Base-by-base conservation (phyloP, 2,797 vertebrate species). In the Sphenodon punctatus region DNA sequence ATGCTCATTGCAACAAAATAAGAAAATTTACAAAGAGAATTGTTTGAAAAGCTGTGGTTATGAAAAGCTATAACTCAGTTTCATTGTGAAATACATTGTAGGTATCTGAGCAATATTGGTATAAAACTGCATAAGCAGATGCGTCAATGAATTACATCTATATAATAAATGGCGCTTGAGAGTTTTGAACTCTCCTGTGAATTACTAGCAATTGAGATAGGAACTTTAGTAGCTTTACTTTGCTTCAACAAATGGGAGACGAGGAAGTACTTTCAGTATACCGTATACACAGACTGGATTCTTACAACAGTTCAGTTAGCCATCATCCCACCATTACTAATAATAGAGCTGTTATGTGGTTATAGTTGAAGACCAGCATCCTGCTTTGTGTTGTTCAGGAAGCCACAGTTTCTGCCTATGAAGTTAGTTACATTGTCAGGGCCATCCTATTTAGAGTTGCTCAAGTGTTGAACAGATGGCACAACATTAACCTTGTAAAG, bases 71-170 rank as follows among this genome's bases (percentile, higher is more conserved):
- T 34, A 72, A 48, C 4, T 70, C 41, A 41, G 5, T 11, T 67
- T 82, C 10, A 42, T 58, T 75, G 8, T 4, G 73, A 80, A 86
- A 75, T 34, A 55, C 2, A 38, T 23, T 43, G 22, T 27, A 46
- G 46, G 5, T 1, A 1, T n/a, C 14, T 55, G 48, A 61, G 84
- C 43, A 81, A 32, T 56, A 1, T 51, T 38, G 78, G 5, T 30
- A 43, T 51, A 63, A 68, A 86, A 49, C 8, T 27, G 12, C n/a
- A 12, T 75, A 79, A 77, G 8, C 5, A 67, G 25, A 30, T 2
- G 39, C 36, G 10, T 1, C 22, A 75, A 32, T 55, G 42, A 61
- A 3, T 66, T 85, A 1, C 42, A 73, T 27, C 16, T 59, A 4
- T 2, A 63, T 5, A 80, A 68, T 27, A 78, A 72, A 56, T 1